Conservation (phyloP, 2,888 invertebrate species). For the Phalera bucephala region DNA sequence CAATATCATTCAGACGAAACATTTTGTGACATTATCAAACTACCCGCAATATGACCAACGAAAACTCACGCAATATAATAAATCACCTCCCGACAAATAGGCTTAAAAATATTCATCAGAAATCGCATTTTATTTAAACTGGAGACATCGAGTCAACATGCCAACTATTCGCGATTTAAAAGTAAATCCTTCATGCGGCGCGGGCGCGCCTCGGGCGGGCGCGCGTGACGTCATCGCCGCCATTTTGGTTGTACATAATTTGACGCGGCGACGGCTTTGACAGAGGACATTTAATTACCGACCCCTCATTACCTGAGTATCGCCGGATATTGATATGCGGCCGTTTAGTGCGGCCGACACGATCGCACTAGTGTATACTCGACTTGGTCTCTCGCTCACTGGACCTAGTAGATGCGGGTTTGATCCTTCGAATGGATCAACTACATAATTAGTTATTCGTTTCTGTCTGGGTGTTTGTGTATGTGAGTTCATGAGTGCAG, state of each 20-base stretch:
- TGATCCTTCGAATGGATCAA: no score
- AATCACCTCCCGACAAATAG: slow-evolving; percentile 8
- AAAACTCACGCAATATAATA: slow-evolving; percentile 3
- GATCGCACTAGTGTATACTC: slow-evolving; percentile 33
- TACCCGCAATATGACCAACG: not conserved
- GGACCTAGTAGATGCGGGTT: no score
- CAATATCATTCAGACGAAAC: no score
- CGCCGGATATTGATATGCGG: slow-evolving; percentile 67
- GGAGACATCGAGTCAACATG: slow-evolving; percentile 13
- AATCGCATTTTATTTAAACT: slow-evolving; percentile 8
- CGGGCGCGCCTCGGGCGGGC: slow-evolving; percentile 13
- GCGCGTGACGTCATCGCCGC: slow-evolving; percentile 55
- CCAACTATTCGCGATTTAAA: slow-evolving; percentile 41
- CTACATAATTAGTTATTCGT: no score
- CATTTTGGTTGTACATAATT: slow-evolving; percentile 72
- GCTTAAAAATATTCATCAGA: slow-evolving; percentile 9
- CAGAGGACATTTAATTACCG: slow-evolving; percentile 80
- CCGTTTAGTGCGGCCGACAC: slow-evolving; percentile 34
- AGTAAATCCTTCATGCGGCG: slow-evolving; percentile 48
- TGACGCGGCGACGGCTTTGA: slow-evolving; percentile 74
- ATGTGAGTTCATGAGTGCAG: no score
- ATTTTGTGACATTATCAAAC: no score
- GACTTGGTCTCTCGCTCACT: no score
- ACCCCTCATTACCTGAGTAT: slow-evolving; percentile 78
- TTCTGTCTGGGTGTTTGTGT: no score